These are phyloP conservation scores for Anoplolepis gracilipes DNA, from an alignment of 1,140 invertebrate genomes.

Conservation along the genomic window DNA sequence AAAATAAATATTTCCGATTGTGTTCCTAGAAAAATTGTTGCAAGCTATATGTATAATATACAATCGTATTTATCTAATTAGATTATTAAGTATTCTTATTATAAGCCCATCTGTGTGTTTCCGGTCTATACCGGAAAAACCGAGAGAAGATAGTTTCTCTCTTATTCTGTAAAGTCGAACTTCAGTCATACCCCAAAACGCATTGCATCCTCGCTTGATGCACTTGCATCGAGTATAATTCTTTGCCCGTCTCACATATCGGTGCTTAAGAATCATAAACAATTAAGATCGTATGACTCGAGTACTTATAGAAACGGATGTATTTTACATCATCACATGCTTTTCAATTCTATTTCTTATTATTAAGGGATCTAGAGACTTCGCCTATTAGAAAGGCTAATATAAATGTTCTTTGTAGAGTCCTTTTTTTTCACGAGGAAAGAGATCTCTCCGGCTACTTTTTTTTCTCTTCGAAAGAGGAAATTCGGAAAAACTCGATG, in stretches of 20 bases:
- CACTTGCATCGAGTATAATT: neutral
- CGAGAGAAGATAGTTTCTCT: conserved; percentile 3
- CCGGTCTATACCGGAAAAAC: neutral
- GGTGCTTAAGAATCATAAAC: conserved; percentile 51
- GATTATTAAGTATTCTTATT: conserved; percentile 72
- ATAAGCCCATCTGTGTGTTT: conserved; percentile 13
- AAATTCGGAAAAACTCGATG: conserved; percentile 20
- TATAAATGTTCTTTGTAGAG: neutral
- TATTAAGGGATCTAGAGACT: conserved; percentile 37
- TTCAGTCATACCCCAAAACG: neutral
- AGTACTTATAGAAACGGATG: conserved; percentile 15
- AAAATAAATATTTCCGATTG: conserved; percentile 81
- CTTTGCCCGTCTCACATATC: conserved; percentile 9
- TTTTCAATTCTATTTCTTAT: conserved; percentile 28
- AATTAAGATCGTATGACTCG: conserved; percentile 38
- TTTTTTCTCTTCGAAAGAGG: neutral
- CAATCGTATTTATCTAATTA: conserved; percentile 67
- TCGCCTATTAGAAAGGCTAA: conserved; percentile 52
- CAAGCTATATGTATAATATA: conserved; percentile 72
- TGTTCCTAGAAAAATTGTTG: conserved; percentile 79
- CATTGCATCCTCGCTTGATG: neutral
- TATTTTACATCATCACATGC: conserved; percentile 31
- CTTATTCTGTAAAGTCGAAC: conserved; percentile 5
- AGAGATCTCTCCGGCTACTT: neutral
- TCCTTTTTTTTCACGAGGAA: neutral